These are phyloP conservation scores for Thalassophryne amazonica DNA, from an alignment of 2,797 vertebrate genomes.

Conservation along the genomic window DNA sequence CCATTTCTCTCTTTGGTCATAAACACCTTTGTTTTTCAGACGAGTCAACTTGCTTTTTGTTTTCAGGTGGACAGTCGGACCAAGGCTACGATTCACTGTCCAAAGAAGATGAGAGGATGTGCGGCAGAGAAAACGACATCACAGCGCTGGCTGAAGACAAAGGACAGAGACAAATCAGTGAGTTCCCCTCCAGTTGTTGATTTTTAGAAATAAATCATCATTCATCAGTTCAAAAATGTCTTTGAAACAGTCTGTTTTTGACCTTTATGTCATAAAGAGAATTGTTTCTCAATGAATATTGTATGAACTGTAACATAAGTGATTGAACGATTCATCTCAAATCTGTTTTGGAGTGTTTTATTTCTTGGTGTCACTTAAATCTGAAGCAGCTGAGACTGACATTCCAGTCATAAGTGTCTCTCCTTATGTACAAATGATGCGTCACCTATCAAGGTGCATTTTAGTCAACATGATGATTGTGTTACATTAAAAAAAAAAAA, in stretches of 20 bases:
- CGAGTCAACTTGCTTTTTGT: constrained; percentile 19
- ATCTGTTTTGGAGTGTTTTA: neutral
- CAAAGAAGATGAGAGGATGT: constrained; percentile 89
- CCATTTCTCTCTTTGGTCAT: too few species aligned
- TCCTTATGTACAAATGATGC: constrained; percentile 21
- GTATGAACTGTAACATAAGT: too few species aligned
- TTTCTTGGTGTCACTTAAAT: constrained; percentile 6
- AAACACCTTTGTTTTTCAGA: neutral
- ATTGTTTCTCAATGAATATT: too few species aligned
- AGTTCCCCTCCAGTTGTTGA: constrained; percentile 47
- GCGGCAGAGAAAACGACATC: constrained; percentile 72
- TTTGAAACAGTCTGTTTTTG: too few species aligned
- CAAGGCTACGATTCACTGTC: constrained; percentile 88
- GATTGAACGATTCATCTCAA: neutral
- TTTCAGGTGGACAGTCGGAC: constrained; percentile 89
- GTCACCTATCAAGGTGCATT: constrained; percentile 16
- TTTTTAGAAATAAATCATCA: constrained; percentile 19
- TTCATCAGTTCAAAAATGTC: too few species aligned
- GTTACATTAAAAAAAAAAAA: neutral
- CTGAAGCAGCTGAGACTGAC: constrained; percentile 21
- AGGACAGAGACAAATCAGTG: constrained; percentile 81
- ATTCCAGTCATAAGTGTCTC: constrained; percentile 18
- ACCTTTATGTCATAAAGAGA: too few species aligned
- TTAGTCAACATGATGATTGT: neutral
- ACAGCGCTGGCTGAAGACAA: constrained; percentile 80